Evolutionary conservation across 1,140 invertebrate genomes (phyloP).

Genomic region (Sinonovacula constricta): DNA sequence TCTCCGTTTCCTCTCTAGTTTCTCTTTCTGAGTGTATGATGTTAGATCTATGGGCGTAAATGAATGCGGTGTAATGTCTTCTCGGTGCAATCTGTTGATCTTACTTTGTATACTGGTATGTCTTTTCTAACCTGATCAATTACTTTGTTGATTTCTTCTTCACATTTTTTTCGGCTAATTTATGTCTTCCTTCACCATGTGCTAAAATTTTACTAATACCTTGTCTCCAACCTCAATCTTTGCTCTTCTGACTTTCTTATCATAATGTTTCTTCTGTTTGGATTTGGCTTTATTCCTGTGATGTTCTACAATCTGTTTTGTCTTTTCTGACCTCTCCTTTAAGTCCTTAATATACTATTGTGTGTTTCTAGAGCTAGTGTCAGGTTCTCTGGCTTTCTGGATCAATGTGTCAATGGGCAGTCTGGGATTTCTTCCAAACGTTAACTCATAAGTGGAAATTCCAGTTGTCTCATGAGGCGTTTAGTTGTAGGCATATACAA

Average conservation of each 20-base stretch:
- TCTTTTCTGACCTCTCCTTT: background rate
- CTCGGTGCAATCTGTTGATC: background rate
- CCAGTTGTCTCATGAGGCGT: background rate
- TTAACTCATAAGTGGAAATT: background rate
- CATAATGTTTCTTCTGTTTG: background rate
- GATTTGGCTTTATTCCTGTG: background rate
- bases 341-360: background rate
- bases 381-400: background rate
- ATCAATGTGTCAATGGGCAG: background rate
- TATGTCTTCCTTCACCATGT: background rate
- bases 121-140: constrained; percentile 1
- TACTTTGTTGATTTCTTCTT: constrained; percentile 6
- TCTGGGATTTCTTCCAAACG: background rate
- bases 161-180: constrained; percentile 6
- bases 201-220: background rate
- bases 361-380: background rate
- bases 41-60: background rate
- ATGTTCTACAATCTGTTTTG: background rate
- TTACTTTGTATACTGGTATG: constrained; percentile 8
- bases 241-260: background rate
- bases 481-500: background rate
- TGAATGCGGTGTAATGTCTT: constrained; percentile 3
- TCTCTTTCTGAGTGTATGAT: too few relatives aligned
- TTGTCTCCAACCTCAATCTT: background rate
- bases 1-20: background rate